phyloP scores from a whole-genome alignment of 2,797 vertebrate genomes.

The Pangasius macronema region DNA sequence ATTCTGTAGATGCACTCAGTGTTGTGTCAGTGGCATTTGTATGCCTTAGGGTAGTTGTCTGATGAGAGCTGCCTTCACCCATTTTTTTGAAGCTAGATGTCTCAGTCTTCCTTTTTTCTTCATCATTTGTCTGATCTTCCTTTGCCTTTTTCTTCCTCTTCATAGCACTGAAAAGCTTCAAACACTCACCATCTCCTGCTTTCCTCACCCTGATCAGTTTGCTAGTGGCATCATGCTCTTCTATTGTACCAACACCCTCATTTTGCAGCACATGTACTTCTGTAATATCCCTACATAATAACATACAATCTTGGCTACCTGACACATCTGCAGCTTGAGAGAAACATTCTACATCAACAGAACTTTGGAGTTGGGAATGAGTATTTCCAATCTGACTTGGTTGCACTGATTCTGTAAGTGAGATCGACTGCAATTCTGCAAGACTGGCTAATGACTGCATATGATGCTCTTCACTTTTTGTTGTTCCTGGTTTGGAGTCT shows the following conservation, averaged over 20 bases:
- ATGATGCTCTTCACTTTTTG: not conserved
- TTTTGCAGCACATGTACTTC: not conserved
- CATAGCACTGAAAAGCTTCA: not conserved
- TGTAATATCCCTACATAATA: not conserved
- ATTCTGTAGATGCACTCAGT: constrained; percentile 29
- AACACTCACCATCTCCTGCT: not conserved
- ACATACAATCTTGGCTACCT: not conserved
- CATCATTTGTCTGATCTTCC: not conserved
- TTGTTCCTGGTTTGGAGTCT: no score
- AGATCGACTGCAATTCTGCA: not conserved
- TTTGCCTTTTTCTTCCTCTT: not conserved
- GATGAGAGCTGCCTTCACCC: not conserved
- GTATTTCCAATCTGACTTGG: not conserved
- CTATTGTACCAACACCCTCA: not conserved
- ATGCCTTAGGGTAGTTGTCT: constrained; percentile 17
- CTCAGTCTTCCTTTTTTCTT: not conserved
- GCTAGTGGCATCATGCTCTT: not conserved
- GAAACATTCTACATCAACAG: not conserved
- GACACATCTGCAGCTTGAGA: not conserved
- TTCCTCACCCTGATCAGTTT: not conserved
- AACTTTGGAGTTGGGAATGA: not conserved
- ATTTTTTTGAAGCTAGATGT: not conserved
- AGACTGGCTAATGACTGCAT: not conserved
- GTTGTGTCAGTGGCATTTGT: constrained; percentile 8
- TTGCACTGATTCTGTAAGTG: not conserved